phyloP scores from a whole-genome alignment of 2,888 invertebrate species.

The Gortyna flavago region DNA sequence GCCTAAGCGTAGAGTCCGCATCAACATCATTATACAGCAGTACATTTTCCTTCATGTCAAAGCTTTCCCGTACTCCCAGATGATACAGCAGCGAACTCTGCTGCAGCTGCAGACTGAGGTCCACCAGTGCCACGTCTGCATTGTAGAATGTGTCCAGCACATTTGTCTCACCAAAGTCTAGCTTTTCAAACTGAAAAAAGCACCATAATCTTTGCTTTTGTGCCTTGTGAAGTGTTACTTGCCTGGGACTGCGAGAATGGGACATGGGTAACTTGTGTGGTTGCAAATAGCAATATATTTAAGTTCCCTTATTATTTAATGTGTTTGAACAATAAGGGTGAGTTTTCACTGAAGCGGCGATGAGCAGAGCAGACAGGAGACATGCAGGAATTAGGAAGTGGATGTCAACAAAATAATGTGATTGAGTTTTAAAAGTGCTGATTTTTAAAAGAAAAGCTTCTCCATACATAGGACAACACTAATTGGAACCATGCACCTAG shows the following conservation, averaged over 20 bases:
- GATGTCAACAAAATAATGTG: neutral
- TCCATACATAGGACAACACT: no score
- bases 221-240: neutral
- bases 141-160: conserved; percentile 99
- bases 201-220: neutral
- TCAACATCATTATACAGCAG: conserved; percentile 97
- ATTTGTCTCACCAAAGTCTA: conserved; percentile 99
- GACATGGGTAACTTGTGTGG: neutral
- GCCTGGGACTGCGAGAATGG: neutral
- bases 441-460: no score
- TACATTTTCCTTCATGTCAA: conserved; percentile 98
- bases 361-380: neutral
- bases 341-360: neutral
- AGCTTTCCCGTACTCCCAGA: conserved; percentile 98
- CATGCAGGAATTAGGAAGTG: neutral
- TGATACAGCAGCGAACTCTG: conserved; percentile 98
- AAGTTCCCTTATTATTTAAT: neutral
- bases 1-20: conserved; percentile 95
- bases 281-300: neutral
- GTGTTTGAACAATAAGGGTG: neutral
- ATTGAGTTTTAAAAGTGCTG: no score
- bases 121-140: conserved; percentile 99
- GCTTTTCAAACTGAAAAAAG: conserved; percentile 95
- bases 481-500: no score
- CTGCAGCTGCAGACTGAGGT: conserved; percentile 97